Base-by-base conservation (phyloP, 2,888 invertebrate species). In the Dastarcus helophoroides region DNA sequence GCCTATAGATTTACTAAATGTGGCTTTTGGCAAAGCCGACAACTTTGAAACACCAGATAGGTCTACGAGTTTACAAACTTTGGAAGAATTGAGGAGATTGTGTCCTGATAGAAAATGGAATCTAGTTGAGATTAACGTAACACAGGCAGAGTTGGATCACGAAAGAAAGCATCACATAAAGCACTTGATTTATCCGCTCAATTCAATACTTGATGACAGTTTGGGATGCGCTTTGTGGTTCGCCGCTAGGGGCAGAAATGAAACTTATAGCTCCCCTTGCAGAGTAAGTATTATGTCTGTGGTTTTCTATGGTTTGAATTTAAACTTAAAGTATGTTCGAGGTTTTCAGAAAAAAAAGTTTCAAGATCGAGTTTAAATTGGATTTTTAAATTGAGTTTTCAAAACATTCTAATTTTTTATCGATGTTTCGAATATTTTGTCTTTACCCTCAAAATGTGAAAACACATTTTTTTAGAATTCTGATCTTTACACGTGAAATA, bases 211-310 rank as follows among this genome's bases (percentile, higher is more conserved):
- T 26, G 98, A 98, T 65, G 97, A 98, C 59, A 93, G 91, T 51
- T 70, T 98, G 29, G 97, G 95, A 1, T 85, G 84, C 55, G 94
- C 86, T n/a, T 65, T 88, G 25, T 98, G 95, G 94, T 98, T 97
- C 71, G 95, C 95, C 13, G 78, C 89, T 26, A 67, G 79, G 48
- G 91, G 80, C 3, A 51, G 63, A 38, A 80, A 76, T 27, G 43
- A 48, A 7, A 31, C 41, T 3, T 71, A 68, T 38, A 54, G 52
- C 33, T 78, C 81, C 19, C 62, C 74, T 11, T 73, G 76, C 42
- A 70, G 83, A 56, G 77, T 78, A 64, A 58, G 53, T 48, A 32
- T 17, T 26, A 6, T 26, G 16, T 7, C 19, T 17, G 19, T 17
- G 6, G 6, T 17, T 17, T 17, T n/a, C n/a, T n/a, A n/a, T n/a